These are phyloP conservation scores for Sesia bembeciformis DNA, from an alignment of 2,888 invertebrate genomes.

Conservation along the genomic window DNA sequence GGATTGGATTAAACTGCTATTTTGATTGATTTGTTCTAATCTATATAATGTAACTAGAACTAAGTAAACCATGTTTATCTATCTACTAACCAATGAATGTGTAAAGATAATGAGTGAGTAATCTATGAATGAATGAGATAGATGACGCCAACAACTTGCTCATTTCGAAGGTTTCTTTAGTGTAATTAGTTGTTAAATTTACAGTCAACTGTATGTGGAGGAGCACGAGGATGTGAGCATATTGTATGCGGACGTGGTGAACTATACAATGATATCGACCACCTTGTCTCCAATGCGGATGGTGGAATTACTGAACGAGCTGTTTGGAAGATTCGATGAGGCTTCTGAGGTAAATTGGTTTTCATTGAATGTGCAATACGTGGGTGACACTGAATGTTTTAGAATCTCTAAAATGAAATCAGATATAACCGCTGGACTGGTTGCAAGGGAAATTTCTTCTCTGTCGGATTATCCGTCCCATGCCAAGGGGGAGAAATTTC, in stretches of 20 bases:
- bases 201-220: conserved; percentile 89
- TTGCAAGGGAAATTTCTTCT: no score
- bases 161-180: neutral
- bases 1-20: no score
- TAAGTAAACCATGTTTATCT: neutral
- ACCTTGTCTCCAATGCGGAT: conserved; percentile 86
- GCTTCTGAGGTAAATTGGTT: conserved; percentile 81
- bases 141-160: neutral
- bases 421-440: no score
- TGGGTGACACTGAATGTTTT: no score
- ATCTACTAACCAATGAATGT: neutral
- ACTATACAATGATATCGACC: conserved; percentile 91
- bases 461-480: no score
- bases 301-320: conserved; percentile 90
- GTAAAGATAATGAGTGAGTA: neutral
- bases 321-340: conserved; percentile 93
- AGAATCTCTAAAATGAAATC: no score
- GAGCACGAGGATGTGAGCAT: conserved; percentile 92
- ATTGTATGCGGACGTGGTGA: conserved; percentile 94
- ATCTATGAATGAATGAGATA: neutral
- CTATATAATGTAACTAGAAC: neutral
- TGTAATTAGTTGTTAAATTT: conserved; percentile 23
- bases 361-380: no score
- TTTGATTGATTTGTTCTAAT: neutral
- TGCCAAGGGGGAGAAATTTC: no score